Base-by-base conservation (phyloP, 1,140 invertebrate species). In the Mizuhopecten yessoensis region DNA sequence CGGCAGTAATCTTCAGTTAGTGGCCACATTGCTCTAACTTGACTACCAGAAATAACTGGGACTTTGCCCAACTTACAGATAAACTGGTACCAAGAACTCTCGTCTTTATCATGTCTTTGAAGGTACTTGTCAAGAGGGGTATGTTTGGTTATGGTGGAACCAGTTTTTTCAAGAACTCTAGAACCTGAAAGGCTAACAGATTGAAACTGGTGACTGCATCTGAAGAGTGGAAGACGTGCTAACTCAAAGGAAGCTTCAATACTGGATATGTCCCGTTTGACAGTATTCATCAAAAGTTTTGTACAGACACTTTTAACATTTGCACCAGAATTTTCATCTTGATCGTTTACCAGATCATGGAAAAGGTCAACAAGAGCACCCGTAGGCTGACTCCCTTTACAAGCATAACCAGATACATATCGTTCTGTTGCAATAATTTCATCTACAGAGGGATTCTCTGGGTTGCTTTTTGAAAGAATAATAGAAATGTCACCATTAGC, bases 401-500 rank as follows among this genome's bases (percentile, higher is more conserved):
- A 91, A 5, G 87, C 90, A 88, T 91, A 91, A 15, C 87, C 45
- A 86, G 90, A 34, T 11, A 91, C 29, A 42, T 57, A 91, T 34
- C 42, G 34, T 91, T 91, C 90, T 23, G 49, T 39, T 88, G 87
- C 87, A 3, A 88, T 34, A n/a, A 88, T 90, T 0, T 90, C 36
- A 86, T 90, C 20, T 0, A 91, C 93, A n/a, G n/a, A n/a, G 15
- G 90, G 89, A 89, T 91, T 93, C 7, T 92, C 89, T 42, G 91
- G 93, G 33, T 33, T 9, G 89, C 90, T 92, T 88, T 91, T 91
- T 39, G 91, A 92, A 33, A 90, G 75, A 49, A 93, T 92, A 7
- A 93, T 10, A 23, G 90, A 91, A 86, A 93, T 90, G 34, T 93
- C 91, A 11, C 91, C 93, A 92, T 92, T 93, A 57, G 90, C 93